Base-by-base conservation (phyloP, 2,797 vertebrate species). In the Synanceia verrucosa region DNA sequence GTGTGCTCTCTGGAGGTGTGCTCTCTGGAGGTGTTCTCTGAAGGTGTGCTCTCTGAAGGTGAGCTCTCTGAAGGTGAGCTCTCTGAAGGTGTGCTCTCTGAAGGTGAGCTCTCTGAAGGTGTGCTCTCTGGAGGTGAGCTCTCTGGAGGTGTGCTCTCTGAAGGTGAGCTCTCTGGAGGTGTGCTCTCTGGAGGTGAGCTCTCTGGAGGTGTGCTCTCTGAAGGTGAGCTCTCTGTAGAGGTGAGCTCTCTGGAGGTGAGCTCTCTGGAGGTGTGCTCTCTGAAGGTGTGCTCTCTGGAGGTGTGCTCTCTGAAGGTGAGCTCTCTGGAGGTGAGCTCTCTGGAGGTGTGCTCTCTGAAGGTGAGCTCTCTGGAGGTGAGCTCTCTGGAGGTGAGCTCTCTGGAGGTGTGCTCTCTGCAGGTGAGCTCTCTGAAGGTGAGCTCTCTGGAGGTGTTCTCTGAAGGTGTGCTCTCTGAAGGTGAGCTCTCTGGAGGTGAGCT, bases 151-250 rank as follows among this genome's bases (percentile, higher is more conserved):
- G 24, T 37, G 72, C 55, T 53, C 53, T 73, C 66, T 76, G 70
- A 76, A 82, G 70, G 59, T n/a, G n/a, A n/a, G n/a, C n/a, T n/a
- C 82, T 92, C 85, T 60, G 18, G 52, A 83, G 92, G 84, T 41
- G 24, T 37, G 72, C 55, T 53, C 53, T 73, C 66, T 76, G 70
- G 78, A 82, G 70, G 59, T n/a, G n/a, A n/a, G n/a, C n/a, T n/a
- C 82, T 92, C 85, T 60, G 18, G 52, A 83, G 92, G 84, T 41
- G 24, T 37, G 72, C 55, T 53, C 53, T 73, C 66, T 76, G 70
- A 76, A 82, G 70, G 59, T n/a, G n/a, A n/a, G n/a, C n/a, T n/a
- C n/a, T n/a, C n/a, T n/a, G n/a, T 60, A 16, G 52, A 83, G 92
- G 84, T 41, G 24, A 34, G 72, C 55, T 53, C 53, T 73, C 66